Evolutionary conservation across 1,140 invertebrate genomes (phyloP), one percentile per base, ranked within the genome.

Genomic region (Arctopsyche grandis): DNA sequence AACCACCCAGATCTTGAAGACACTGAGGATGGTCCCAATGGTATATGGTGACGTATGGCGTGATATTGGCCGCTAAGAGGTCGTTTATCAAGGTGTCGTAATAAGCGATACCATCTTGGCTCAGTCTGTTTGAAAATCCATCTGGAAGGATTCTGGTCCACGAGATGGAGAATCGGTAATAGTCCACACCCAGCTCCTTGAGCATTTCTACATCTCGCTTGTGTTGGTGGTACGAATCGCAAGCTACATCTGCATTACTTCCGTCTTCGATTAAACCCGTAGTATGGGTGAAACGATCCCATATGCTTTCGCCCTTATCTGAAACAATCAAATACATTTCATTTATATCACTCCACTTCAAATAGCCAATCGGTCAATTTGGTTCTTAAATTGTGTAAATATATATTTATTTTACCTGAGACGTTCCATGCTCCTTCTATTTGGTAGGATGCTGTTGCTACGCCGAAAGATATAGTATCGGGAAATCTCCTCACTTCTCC

Each of bases 221-320:
- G 82, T 89, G 90, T 63, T 89, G 85, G 80, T 92, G 84, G 83
- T 92, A 93, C 24, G 90, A 91, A 84, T 92, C 88, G 82, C 89
- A 89, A 0, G 91, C 90, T 14, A 91, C 82, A 83, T 92, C 89
- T 0, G 89, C 91, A 43, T 52, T 77, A 19, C 19, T 43, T 21
- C 26, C 16, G 66, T 79, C 78, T 0, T 21, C 7, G 44, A 82
- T 77, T 0, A 43, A 19, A 1, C 44, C n/a, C 3, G 56, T 9
- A 1, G 22, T 69, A 29, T 69, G 66, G 0, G 22, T 38, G 29
- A 38, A 38, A 38, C 1, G 1, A 7, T 38, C 29, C 29, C 29
- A 38, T 4, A 38, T 38, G 29, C 7, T 38, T 38, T 38, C 29
- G 29, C 3, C 1, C 7, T 38, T 38, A 38, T 38, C 38, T 38